Evolutionary conservation across 2,113 vertebrate genomes (phyloP).

Genomic region (Haplochromis burtoni): DNA sequence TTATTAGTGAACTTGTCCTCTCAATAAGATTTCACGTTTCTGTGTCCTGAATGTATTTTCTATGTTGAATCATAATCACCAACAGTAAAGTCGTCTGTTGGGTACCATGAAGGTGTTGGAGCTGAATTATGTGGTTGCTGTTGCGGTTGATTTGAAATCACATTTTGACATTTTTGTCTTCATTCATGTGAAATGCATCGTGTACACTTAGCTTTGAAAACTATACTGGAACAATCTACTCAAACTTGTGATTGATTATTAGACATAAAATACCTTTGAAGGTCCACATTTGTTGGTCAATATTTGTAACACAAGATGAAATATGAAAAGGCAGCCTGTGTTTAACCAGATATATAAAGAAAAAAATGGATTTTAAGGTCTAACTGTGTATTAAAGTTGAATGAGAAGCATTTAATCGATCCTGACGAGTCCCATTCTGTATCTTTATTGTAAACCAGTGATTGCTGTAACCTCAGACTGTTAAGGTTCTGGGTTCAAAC

Average conservation of each 20-base stretch:
- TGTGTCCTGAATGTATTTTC: not conserved
- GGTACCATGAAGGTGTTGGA: not conserved
- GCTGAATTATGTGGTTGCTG: not conserved
- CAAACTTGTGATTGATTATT: fast-evolving
- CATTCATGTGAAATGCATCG: fast-evolving
- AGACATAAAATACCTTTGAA: not conserved
- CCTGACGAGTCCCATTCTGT: not conserved
- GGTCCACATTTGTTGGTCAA: not conserved
- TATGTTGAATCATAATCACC: fast-evolving
- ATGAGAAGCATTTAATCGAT: not conserved
- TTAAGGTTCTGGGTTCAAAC: not conserved
- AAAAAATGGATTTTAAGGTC: not conserved
- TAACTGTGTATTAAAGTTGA: not conserved
- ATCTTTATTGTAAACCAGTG: not conserved
- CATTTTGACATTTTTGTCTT: not conserved
- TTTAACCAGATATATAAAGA: not conserved
- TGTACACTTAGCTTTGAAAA: not conserved
- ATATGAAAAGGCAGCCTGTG: not conserved
- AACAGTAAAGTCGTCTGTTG: not conserved
- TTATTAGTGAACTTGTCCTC: not conserved
- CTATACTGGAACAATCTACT: not conserved
- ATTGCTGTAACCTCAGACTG: fast-evolving
- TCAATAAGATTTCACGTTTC: not conserved
- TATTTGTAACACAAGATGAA: not conserved
- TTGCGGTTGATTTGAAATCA: not conserved